Evolutionary conservation across 2,797 vertebrate genomes (phyloP), one percentile per base, ranked within the genome.

Genomic region (Otolemur crassicaudatus): DNA sequence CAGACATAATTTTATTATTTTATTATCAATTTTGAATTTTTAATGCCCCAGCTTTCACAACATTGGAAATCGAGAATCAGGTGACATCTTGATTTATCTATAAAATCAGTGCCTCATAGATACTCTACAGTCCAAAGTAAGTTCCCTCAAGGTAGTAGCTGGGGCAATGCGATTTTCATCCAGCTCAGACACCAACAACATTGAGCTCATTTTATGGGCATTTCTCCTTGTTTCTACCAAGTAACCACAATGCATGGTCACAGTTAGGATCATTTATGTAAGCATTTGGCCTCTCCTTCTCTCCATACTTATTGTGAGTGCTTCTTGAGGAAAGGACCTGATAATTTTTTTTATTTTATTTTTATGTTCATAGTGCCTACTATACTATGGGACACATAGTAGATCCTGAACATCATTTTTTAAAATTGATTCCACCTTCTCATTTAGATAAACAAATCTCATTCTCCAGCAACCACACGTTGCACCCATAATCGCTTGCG

Each of bases 371-470:
- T 43, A 23, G 16, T 67, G 9, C 13, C 31, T 86, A 19, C 3
- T 3, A 49, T 31, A 49, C 22, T 89, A 37, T n/a, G 86, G 79
- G 70, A 75, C 80, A 60, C 27, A 46, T 40, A 69, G n/a, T 34
- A 72, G 80, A 60, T 49, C 27, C 27, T 75, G 34, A 82, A 58
- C 29, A 34, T 4, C 27, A 58, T 16, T 49, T 73, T 61, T 80
- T 53, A 37, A 9, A 84, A 84, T 34, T 11, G 2, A 19, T 56
- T 43, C 93, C 94, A 6, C 94, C 96, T 0, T 98, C 86, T 0
- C 97, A 98, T 31, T 98, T 92, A 0, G 23, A 97, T 14, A 53
- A 86, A 98, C 98, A 90, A 94, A 97, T 98, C 29, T 97, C 92
- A 97, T 77, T 97, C 92, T 16, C 96, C 90, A 37, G 96, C 92